Evolutionary conservation across 2,888 invertebrate species (phyloP).

Genomic region (Choreutis nemorana): DNA sequence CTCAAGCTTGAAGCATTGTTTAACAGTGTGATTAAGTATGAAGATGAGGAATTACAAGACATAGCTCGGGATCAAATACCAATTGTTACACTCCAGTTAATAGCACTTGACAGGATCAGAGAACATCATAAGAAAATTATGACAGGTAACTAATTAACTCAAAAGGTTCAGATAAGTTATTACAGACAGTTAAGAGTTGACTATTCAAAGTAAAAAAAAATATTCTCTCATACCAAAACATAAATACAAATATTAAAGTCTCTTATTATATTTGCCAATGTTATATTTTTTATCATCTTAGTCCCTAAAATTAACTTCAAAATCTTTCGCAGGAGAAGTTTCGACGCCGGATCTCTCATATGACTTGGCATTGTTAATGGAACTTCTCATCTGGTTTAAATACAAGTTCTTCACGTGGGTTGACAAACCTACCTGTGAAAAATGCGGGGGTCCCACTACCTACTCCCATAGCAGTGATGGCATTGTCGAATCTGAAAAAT

Average conservation of each 20-base stretch:
- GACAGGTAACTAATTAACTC: conserved; percentile 45
- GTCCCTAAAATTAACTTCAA: not conserved
- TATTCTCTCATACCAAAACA: no score
- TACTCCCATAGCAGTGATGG: conserved; percentile 40
- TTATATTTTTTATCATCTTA: no score
- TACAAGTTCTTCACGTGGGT: conserved; percentile 92
- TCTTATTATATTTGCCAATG: no score
- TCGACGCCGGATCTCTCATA: conserved; percentile 60
- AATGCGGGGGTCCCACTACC: conserved; percentile 68
- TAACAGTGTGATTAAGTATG: conserved; percentile 71
- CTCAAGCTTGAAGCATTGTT: conserved; percentile 46
- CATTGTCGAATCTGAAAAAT: conserved; percentile 50
- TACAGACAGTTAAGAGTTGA: no score
- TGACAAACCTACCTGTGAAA: conserved; percentile 76
- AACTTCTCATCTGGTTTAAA: conserved; percentile 93
- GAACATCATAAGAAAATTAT: conserved; percentile 68
- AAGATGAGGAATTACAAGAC: conserved; percentile 70
- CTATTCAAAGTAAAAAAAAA: no score
- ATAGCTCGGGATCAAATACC: conserved; percentile 76
- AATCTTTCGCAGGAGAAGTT: conserved; percentile 18
- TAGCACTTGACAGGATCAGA: conserved; percentile 70
- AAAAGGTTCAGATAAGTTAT: no score
- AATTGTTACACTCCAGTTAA: conserved; percentile 66
- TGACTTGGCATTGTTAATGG: conserved; percentile 78
- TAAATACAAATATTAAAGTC: no score